Base-by-base conservation (phyloP, 2,888 invertebrate species). In the Melanargia galathea region DNA sequence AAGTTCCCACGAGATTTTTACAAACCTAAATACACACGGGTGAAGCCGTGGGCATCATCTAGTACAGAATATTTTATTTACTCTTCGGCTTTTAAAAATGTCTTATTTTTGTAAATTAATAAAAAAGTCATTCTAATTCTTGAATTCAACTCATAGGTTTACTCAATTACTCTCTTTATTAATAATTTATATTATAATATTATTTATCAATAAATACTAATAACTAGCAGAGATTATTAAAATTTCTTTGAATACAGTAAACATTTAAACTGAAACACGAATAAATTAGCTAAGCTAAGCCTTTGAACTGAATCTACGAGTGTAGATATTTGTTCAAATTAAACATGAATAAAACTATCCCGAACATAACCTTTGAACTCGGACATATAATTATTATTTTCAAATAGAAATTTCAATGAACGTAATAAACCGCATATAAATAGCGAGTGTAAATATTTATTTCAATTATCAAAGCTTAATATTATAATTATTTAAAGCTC, bases 401-500 rank as follows among this genome's bases (percentile, higher is more conserved):
- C 6, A 45, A 45, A 45, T 45, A 45, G 20, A 45, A 20, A 45
- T 40, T 40, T 40, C 2, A n/a, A 2, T 40, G 5, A n/a, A n/a
- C 40, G 11, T 10, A n/a, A 7, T 30, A 22, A 48, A 48, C 24
- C 24, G 7, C 46, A 48, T 13, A 46, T 48, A 48, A 48, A 48
- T 48, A 24, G 46, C 46, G 13, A 24, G 20, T 24, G 24, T 48
- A 46, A 46, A 46, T 24, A 48, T n/a, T n/a, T 24, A 24, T 24
- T 24, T 48, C 24, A 24, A n/a, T n/a, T 48, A 24, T 48, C 46
- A 48, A 48, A 48, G 46, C 6, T 24, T 24, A 48, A 48, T 48
- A 48, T 22, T 46, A 24, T 46, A 24, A 48, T 22, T 46, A 24
- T 46, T 8, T 22, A 46, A 20, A 20, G 46, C 22, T 48, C 13